These are phyloP conservation scores for Diarsia dahlii DNA, from an alignment of 2,888 invertebrate species.

Conservation along the genomic window DNA sequence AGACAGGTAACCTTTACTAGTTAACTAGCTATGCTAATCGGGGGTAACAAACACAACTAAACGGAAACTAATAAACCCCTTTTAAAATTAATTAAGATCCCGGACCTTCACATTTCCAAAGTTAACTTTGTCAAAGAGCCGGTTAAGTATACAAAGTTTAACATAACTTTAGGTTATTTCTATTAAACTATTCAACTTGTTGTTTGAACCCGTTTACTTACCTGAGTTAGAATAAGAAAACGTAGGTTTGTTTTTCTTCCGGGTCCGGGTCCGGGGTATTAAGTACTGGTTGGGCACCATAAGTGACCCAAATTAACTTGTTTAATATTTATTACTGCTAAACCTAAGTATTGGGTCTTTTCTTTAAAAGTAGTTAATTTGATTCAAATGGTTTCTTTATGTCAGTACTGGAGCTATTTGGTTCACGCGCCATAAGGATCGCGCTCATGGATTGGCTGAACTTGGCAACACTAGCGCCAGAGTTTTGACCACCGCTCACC, in stretches of 20 bases:
- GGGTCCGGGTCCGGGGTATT: no score
- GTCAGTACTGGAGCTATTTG: no score
- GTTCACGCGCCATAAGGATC: no score
- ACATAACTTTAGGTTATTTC: slow-evolving; percentile 67
- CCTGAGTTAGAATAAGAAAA: neutral
- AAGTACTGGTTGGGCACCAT: no score
- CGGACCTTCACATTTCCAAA: slow-evolving; percentile 72
- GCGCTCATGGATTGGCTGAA: no score
- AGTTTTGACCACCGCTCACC: no score
- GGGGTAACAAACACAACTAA: slow-evolving; percentile 54
- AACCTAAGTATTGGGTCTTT: no score
- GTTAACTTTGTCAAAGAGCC: slow-evolving; percentile 76
- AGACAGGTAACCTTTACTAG: slow-evolving; percentile 13
- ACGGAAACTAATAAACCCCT: slow-evolving; percentile 71
- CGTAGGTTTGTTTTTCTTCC: neutral
- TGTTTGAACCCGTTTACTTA: neutral
- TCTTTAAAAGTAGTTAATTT: no score
- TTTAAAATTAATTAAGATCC: slow-evolving; percentile 76
- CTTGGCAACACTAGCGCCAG: no score
- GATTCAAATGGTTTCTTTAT: no score
- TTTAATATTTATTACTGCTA: no score
- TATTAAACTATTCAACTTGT: slow-evolving; percentile 35
- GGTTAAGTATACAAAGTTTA: slow-evolving; percentile 78
- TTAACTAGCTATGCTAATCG: slow-evolving; percentile 44
- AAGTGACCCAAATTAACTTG: no score